phyloP scores from a whole-genome alignment of 2,113 vertebrate genomes.

The Pluvianellus socialis region DNA sequence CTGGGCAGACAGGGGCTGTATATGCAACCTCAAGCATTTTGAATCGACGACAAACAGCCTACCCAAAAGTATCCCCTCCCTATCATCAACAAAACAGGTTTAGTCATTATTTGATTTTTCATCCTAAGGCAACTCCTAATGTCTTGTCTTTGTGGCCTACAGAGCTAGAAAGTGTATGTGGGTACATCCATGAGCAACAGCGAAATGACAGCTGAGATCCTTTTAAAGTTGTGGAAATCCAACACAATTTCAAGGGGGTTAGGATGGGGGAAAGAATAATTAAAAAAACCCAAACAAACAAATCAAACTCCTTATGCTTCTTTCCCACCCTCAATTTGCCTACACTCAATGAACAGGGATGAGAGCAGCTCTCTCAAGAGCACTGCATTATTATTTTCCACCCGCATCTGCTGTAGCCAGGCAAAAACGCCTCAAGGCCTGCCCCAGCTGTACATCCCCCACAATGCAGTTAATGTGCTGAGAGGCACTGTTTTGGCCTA shows the following conservation, averaged over 20 bases:
- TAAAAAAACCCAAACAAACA: background rate
- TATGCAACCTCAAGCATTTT: background rate
- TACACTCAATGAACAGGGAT: background rate
- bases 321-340: background rate
- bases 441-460: background rate
- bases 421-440: background rate
- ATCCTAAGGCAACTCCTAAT: fast-evolving
- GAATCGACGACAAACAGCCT: background rate
- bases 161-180: background rate
- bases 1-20: background rate
- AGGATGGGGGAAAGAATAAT: background rate
- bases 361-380: background rate
- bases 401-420: background rate
- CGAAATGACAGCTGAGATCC: background rate
- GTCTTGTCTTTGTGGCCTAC: background rate
- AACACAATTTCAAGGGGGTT: fast-evolving
- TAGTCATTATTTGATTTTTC: background rate
- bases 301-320: background rate
- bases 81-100: background rate
- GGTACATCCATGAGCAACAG: fast-evolving
- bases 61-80: background rate
- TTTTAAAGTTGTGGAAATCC: background rate
- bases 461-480: background rate
- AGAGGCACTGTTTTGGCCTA: background rate
- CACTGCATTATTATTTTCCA: background rate